Evolutionary conservation across 1,140 invertebrate species (phyloP), one percentile per base, ranked within the genome.

Genomic region (Drosophila ambigua): DNA sequence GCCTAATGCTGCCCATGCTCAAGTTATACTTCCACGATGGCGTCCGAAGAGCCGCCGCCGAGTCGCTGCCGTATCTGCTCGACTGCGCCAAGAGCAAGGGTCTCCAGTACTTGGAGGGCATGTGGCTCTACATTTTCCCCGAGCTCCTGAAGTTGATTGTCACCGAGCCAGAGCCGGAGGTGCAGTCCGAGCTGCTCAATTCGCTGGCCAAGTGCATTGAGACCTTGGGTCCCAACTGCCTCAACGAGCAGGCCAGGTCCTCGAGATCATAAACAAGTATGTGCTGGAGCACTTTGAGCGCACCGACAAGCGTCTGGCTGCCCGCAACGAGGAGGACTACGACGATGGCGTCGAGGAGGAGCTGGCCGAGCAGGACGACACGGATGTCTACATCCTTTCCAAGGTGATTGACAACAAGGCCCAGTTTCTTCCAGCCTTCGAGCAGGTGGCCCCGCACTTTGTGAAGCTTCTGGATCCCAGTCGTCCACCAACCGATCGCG

Each of bases 21-120:
- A 99, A 99, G 92, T 99, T 99, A 89, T 99, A 99, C 92, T 99
- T 99, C 93, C 98, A 99, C 85, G 99, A 99, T 93, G 97, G 97
- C 44, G 97, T 98, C 0, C 93, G 97, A 71, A 95, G 95, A 11
- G 96, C 97, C 8, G 99, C 99, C 3, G 98, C 98, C 0, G 98
- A 99, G 92, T 98, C 97, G 73, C 93, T 99, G 60, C 99, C 99
- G 0, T 98, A 95, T 92, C 93, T 99, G 39, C 93, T 99, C 13
- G 97, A 99, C 63, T 98, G 98, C 93, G 98, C 97, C 5, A 96
- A 96, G 92, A 96, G 97, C 50, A 96, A 97, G 92, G 98, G 96
- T 82, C 93, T 93, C 2, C 92, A 93, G 61, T 94, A 94, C 72
- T 90, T 97, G n/a, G 93, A 95, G 85, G 96, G 96, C 61, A 98